Evolutionary conservation across 2,113 vertebrate species (phyloP).

Genomic region (Percina caprodes): DNA sequence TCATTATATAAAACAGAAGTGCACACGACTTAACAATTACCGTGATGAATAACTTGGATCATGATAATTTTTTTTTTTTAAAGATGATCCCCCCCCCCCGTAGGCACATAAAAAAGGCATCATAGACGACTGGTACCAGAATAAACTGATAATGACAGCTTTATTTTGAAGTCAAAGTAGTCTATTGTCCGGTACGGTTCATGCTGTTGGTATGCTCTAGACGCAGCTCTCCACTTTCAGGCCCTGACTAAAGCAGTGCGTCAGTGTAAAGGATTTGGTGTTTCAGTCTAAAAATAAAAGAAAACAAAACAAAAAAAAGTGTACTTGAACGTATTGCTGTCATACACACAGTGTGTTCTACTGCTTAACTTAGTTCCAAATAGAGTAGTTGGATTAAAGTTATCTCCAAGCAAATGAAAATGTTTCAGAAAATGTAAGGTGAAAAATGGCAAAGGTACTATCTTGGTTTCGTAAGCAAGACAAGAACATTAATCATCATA

Average conservation of each 20-base stretch:
- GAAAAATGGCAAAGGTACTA: background rate
- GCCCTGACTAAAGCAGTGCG: background rate
- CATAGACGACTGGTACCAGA: background rate
- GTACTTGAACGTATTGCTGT: no score
- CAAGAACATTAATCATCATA: background rate
- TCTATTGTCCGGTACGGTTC: background rate
- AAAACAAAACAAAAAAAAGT: no score
- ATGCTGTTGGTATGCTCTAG: background rate
- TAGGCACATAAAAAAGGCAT: background rate
- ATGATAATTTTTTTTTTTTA: no score
- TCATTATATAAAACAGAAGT: background rate
- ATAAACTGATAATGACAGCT: background rate
- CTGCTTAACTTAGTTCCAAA: background rate
- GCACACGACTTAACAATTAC: background rate
- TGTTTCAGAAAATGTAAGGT: background rate
- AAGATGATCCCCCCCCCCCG: no score
- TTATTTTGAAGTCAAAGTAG: conserved; percentile 27
- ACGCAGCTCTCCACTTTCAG: conserved; percentile 30
- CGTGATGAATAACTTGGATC: no score
- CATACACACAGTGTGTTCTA: no score
- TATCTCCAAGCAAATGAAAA: background rate
- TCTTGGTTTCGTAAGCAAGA: background rate
- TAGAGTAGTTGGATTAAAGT: background rate
- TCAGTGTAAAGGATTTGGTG: conserved; percentile 47
- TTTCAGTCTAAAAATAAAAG: conserved; percentile 24